Evolutionary conservation across 2,113 vertebrate species (phyloP), one percentile per base, ranked within the genome.

Genomic region (Mustelus asterias): DNA sequence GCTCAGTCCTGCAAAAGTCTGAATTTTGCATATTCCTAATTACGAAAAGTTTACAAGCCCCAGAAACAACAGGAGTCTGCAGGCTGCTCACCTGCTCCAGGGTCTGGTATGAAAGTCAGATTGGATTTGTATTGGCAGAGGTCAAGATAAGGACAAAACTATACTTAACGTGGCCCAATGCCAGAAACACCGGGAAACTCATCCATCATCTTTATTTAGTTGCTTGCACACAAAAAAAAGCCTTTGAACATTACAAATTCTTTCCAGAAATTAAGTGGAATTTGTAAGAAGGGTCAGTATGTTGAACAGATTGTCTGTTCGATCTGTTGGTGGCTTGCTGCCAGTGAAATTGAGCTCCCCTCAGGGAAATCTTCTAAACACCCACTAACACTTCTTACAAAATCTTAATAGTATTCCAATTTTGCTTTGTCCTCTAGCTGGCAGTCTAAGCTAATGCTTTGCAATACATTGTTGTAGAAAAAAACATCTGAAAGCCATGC

Each of bases 251-350:
- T 95, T 72, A n/a, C 67, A 95, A 95, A 48, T 76, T 95, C 44
- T 54, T 95, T 95, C 67, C 94, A 95, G 69, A 95, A 95, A 95
- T 95, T 95, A 95, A 76, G 94, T 72, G 67, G 37, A 95, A 95
- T 95, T 93, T 37, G n/a, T 93, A 67, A 65, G 89, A 93, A 65
- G 89, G 89, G 60, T 67, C 33, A 63, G 58, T 92, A n/a, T 92
- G 63, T 94, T 94, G 65, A 95, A 76, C 65, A 95, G 94, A 76
- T 95, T 70, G 69, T 95, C 94, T 72, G 67, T 95, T 95, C 94
- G 69, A 54, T 95, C 69, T 33, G 69, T 70, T 76, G 94, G 24
- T 95, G 94, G 94, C 69, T 8, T 54, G 41, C 26, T 70, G 67
- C 94, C 94, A 95, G 70, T 76, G 41, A 13, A 54, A 95, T 48